Base-by-base conservation (phyloP, 2,888 invertebrate species). In the Pterostichus madidus region DNA sequence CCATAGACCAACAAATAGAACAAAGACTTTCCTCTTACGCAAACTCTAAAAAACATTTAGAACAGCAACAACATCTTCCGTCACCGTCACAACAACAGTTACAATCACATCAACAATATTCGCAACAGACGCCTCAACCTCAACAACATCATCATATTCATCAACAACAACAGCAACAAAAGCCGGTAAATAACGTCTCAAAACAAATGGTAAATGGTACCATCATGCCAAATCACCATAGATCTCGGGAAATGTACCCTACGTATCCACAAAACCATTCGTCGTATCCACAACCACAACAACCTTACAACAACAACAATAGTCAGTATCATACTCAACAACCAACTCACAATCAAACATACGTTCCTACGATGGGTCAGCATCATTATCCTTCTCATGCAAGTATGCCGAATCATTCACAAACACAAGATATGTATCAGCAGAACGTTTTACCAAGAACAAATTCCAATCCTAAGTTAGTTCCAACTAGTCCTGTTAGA, bases 1-100 rank as follows among this genome's bases (percentile, higher is more conserved):
- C 90, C 0, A 91, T 92, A 83, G 92, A 93, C 85, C 90, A 91
- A 84, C 91, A 92, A 86, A 92, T 92, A 56, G 92, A 92, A 84
- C 91, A 92, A 86, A 90, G 91, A 83, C 87, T 93, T 13, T 90
- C 90, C 8, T 89, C 89, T 2, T 71, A 71, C 11, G 68, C 68
- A 10, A 71, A 71, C 10, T 84, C 86, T 24, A 84, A 85, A 59
- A 85, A 87, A 84, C 88, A 89, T 35, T 86, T 87, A 80, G 85
- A 87, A 82, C 85, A 87, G 84, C 86, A 86, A 80, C 46, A 85
- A 46, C 77, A 79, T 32, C 71, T 76, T 10, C 44, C 49, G 32
- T 80, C 78, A 44, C 84, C 86, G 32, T 81, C 82, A 86, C 76
- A 83, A 52, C 7, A 84, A 59, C 39, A 83, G 53, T 56, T 82